Evolutionary conservation across 2,797 vertebrate genomes (phyloP).

Genomic region (Lophura swinhoii): DNA sequence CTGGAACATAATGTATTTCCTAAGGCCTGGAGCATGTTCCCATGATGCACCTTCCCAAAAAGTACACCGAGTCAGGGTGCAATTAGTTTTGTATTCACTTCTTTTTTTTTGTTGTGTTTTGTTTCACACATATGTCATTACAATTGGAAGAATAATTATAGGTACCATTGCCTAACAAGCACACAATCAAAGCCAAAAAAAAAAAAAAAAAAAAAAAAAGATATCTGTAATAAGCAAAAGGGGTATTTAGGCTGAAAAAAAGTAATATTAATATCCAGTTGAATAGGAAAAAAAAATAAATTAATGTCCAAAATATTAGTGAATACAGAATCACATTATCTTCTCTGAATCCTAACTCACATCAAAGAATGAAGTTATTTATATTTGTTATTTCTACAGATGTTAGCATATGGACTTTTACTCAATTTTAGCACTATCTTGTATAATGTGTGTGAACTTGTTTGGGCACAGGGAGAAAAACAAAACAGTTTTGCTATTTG

Average conservation of each 20-base stretch:
- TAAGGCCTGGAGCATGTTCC: background rate
- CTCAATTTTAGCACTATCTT: background rate
- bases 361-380: background rate
- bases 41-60: fast-evolving
- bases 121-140: too few species aligned
- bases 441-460: background rate
- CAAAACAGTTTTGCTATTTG: background rate
- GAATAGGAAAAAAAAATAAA: background rate
- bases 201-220: too few species aligned
- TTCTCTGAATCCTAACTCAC: background rate
- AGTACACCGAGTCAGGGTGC: background rate
- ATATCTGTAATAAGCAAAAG: background rate
- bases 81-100: fast-evolving
- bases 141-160: background rate
- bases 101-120: too few species aligned
- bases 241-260: background rate
- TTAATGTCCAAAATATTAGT: background rate
- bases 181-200: background rate
- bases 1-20: fast-evolving
- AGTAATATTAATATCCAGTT: background rate
- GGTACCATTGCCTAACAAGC: background rate
- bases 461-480: background rate
- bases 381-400: background rate
- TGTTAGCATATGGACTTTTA: background rate
- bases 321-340: background rate